A percentile compares a stretch with the other conserved stretches of the same genome.
phyloP scores from a whole-genome alignment of 2,888 invertebrate species.

The Acholoe squamosa region DNA sequence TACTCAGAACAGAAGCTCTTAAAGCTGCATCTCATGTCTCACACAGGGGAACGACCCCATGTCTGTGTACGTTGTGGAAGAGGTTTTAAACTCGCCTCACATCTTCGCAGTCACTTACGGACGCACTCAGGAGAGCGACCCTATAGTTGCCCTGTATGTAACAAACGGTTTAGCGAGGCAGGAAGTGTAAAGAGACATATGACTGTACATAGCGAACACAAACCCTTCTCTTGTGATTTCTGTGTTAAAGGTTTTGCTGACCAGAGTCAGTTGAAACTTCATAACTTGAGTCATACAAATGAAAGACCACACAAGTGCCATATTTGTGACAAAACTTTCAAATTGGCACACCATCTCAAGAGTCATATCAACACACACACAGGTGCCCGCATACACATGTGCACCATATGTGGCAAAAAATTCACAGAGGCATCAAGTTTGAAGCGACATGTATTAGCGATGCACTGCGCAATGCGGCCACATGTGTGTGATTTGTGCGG shows the following conservation, averaged over 20 bases:
- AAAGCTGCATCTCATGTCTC: background rate
- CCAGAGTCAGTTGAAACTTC: slow-evolving; percentile 1
- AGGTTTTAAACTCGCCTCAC: background rate
- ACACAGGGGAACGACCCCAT: slow-evolving; percentile 13
- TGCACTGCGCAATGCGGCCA: background rate
- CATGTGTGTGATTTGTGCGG: background rate
- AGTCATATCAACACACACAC: slow-evolving; percentile 35
- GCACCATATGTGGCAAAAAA: slow-evolving; percentile 28
- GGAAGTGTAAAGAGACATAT: slow-evolving; percentile 30
- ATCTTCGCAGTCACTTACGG: background rate
- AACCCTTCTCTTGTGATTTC: slow-evolving; percentile 12
- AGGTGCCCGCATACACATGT: slow-evolving; percentile 10
- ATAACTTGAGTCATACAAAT: slow-evolving; percentile 5
- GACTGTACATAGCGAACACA: slow-evolving; percentile 6
- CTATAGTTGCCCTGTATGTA: slow-evolving; percentile 3
- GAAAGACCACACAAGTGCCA: slow-evolving; percentile 11
- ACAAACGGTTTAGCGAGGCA: slow-evolving; percentile 3
- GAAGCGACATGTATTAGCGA: slow-evolving; percentile 7
- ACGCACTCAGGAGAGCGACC: slow-evolving; percentile 20
- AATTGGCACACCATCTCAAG: slow-evolving; percentile 2
- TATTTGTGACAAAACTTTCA: slow-evolving; percentile 20
- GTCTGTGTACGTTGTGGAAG: background rate
- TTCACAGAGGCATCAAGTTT: slow-evolving; percentile 21
- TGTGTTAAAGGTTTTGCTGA: slow-evolving; percentile 21
- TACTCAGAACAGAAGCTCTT: background rate